Percentiles rank a stretch among this genome's conserved stretches.
Conservation (phyloP, 1,140 invertebrate species). For the Sycophila sp. region DNA sequence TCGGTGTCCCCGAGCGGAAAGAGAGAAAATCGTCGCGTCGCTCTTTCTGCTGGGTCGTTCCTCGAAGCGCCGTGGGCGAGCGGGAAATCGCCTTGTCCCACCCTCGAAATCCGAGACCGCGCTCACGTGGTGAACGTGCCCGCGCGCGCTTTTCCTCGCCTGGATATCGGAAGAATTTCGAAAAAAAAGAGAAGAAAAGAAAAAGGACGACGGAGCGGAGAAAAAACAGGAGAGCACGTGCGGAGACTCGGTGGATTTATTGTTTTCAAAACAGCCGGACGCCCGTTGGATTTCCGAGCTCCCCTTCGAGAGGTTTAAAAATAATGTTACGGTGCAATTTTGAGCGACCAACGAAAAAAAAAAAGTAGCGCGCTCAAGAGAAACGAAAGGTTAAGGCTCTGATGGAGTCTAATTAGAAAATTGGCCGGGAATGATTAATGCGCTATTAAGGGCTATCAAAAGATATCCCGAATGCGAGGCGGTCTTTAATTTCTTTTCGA, state of each 20-base stretch:
- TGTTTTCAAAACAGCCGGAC: background rate
- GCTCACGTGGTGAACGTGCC: too few relatives aligned
- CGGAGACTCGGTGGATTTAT: slow-evolving; percentile 40
- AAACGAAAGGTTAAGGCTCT: too few relatives aligned
- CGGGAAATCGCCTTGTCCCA: background rate
- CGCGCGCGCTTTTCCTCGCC: background rate
- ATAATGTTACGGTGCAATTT: too few relatives aligned
- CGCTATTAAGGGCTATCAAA: background rate
- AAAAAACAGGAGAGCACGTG: slow-evolving; percentile 30
- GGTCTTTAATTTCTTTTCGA: background rate
- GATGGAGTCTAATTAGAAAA: background rate
- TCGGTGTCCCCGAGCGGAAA: background rate
- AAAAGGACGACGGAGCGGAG: background rate
- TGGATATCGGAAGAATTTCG: background rate
- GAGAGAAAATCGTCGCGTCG: background rate
- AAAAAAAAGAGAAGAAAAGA: background rate
- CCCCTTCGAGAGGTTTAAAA: too few relatives aligned
- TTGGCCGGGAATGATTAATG: background rate
- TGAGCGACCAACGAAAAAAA: too few relatives aligned
- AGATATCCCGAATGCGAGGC: background rate
- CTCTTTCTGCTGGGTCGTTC: background rate
- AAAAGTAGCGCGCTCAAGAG: too few relatives aligned
- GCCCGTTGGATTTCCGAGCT: too few relatives aligned
- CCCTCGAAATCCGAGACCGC: background rate
- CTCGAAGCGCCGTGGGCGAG: background rate